Base-by-base conservation (phyloP, 2,888 invertebrate species). In the Sacculina carcini region DNA sequence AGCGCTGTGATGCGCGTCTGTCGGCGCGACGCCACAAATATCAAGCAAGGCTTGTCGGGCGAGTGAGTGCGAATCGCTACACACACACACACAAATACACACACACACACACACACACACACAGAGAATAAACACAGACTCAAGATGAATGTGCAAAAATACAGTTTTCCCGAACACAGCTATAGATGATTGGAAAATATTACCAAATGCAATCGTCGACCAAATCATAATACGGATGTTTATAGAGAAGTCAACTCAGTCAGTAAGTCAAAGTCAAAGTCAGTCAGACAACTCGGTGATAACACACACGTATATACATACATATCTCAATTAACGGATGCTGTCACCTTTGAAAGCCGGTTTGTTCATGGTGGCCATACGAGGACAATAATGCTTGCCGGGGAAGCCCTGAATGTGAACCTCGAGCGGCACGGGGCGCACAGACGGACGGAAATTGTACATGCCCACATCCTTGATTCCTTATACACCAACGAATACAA, bases 331-430 rank as follows among this genome's bases (percentile, higher is more conserved):
- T 19, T 50, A 34, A 26, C 28, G n/a, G 14, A 12, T 16, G 16
- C 34, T 34, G 34, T 12, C 59, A 69, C 70, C 87, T 66, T 89
- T 86, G 69, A 84, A 99, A 0, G 89, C 81, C 0, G 98, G 96
- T 61, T 90, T 84, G 69, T 99, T 99, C 98, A 99, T 99, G 0
- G 92, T 83, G 55, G 92, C 81, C 98, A 99, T 99, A 47, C 98
- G 76, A 0, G 98, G 98, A 61, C 98, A 99, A 68, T 98, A 99
- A 65, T 98, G 90, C 57, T 94, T 86, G 4, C 92, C 98, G 0
- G 92, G 83, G 64, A 89, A 98, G 0, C 98, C 98, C 48, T 80
- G 77, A 59, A 94, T 87, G 62, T 90, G 90, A 12, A 81, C 79
- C 69, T 87, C 87, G 34, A 98, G 69, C 1, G 96, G 96, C 12